These are phyloP conservation scores for Caenorhabditis panamensis DNA, from an alignment of 2,888 invertebrate genomes.

Conservation along the genomic window DNA sequence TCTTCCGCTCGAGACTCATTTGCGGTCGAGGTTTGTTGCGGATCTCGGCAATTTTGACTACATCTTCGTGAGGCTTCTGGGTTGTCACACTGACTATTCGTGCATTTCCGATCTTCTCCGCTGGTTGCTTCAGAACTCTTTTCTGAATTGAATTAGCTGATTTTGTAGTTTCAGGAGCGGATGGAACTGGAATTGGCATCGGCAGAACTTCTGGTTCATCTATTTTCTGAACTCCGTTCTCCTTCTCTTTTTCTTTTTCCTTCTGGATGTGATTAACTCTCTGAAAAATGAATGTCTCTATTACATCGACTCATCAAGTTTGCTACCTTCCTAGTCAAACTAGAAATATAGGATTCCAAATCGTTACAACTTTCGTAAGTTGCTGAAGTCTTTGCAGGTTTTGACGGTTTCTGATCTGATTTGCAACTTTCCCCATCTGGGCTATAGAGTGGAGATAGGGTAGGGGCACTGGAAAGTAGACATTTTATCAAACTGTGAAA, in stretches of 20 bases:
- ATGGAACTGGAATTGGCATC: not conserved
- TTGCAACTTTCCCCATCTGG: conserved; percentile 30
- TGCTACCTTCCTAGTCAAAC: conserved; percentile 43
- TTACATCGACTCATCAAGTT: no score
- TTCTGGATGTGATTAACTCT: conserved; percentile 39
- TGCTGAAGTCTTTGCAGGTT: conserved; percentile 41
- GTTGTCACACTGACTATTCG: conserved; percentile 48
- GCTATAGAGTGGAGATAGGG: conserved; percentile 8
- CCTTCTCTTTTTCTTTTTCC: conserved; percentile 33
- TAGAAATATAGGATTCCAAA: conserved; percentile 61
- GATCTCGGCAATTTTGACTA: conserved; percentile 37
- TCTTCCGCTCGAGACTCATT: not conserved
- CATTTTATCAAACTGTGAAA: no score
- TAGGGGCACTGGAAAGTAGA: no score
- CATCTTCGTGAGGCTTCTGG: not conserved
- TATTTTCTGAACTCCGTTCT: not conserved
- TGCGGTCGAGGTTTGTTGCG: conserved; percentile 26
- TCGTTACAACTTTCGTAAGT: conserved; percentile 58
- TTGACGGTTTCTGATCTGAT: conserved; percentile 15
- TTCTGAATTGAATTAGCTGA: conserved; percentile 13
- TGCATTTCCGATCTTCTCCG: conserved; percentile 6
- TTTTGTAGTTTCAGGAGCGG: not conserved
- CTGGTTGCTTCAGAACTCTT: not conserved
- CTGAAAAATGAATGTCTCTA: conserved; percentile 19
- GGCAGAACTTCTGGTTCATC: not conserved